A percentile compares a stretch with the other conserved stretches of the same genome.
Conservation (phyloP, 2,113 vertebrate genomes). For the Athene noctua region DNA sequence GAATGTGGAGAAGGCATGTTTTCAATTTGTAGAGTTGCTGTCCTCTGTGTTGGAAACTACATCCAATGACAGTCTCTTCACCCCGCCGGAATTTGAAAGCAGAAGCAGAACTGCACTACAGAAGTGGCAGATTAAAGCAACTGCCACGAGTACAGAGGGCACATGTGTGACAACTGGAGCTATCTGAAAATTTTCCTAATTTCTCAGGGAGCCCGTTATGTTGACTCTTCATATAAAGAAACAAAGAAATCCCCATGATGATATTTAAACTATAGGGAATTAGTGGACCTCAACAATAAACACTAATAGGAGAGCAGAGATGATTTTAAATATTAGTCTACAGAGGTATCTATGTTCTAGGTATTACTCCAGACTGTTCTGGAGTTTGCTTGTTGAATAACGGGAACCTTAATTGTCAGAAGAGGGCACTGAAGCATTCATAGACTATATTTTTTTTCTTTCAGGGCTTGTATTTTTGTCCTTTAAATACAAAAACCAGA, state of each 20-base stretch:
- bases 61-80: not conserved
- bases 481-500: not conserved
- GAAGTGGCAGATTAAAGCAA: not conserved
- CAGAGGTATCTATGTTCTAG: not conserved
- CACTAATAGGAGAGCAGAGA: not conserved
- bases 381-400: not conserved
- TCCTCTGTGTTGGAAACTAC: not conserved
- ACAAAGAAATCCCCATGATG: not conserved
- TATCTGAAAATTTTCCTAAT: not conserved
- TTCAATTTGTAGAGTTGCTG: not conserved
- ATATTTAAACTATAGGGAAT: not conserved
- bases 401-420: not conserved
- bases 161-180: not conserved
- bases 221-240: not conserved
- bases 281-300: not conserved
- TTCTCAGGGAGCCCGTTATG: not conserved
- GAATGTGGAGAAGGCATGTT: not conserved
- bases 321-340: not conserved
- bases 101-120: not conserved
- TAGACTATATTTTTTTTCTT: not conserved
- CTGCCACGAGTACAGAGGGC: not conserved
- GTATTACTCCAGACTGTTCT: not conserved
- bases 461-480: not conserved
- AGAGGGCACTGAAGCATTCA: not conserved
- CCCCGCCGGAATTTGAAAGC: not conserved